Evolutionary conservation across 2,113 vertebrate genomes (phyloP).

Genomic region (Macaca nemestrina): DNA sequence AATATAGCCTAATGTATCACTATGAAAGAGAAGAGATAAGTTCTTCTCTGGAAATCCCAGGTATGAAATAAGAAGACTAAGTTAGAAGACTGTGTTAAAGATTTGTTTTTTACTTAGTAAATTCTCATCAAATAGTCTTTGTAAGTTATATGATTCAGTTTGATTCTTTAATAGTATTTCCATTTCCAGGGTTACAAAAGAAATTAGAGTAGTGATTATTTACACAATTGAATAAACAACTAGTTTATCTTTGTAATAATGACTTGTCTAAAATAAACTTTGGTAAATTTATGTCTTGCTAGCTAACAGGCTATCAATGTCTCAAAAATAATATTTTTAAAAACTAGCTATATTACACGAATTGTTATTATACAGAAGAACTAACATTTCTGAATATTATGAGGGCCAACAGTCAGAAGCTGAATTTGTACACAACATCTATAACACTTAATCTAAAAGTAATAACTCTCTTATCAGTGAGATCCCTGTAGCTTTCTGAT

Average conservation of each 20-base stretch:
- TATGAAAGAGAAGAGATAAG: not conserved
- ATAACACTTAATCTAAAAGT: not conserved
- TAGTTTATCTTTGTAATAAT: not conserved
- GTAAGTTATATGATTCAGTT: not conserved
- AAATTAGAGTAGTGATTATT: not conserved
- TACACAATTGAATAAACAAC: not conserved
- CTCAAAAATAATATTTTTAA: not conserved
- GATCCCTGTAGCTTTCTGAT: not conserved
- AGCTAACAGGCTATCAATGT: not conserved
- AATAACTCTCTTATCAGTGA: not conserved
- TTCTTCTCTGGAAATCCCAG: not conserved
- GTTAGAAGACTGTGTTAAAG: not conserved
- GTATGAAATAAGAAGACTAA: not conserved
- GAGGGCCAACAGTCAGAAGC: not conserved
- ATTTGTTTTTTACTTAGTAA: constrained; percentile 33
- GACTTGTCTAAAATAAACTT: not conserved
- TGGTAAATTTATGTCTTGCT: not conserved
- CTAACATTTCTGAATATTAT: not conserved
- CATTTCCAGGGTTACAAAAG: not conserved
- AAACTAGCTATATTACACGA: not conserved
- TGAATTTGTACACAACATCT: not conserved
- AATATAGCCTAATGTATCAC: not conserved
- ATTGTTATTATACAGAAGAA: not conserved
- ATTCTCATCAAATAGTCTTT: not conserved
- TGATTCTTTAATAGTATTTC: not conserved